phyloP scores from a whole-genome alignment of 2,113 vertebrate species.

The Mastomys natalensis region DNA sequence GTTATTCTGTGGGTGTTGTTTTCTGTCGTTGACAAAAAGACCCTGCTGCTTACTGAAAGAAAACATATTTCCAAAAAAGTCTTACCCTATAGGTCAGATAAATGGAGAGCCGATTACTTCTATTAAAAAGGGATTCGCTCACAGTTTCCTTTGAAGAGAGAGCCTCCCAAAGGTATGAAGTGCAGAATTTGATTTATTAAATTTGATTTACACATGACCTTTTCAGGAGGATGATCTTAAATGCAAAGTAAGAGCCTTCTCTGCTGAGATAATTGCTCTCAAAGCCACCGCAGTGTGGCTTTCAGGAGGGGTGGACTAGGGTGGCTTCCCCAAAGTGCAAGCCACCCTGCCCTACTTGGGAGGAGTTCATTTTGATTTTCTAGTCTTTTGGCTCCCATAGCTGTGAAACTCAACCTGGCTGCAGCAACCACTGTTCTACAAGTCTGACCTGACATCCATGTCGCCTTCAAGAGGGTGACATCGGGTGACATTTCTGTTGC shows the following conservation, averaged over 20 bases:
- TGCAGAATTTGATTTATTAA: slow-evolving; percentile 83
- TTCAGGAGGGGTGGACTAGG: slow-evolving; percentile 34
- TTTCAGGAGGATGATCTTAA: slow-evolving; percentile 79
- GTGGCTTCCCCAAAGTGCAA: slow-evolving; percentile 30
- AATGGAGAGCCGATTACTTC: slow-evolving; percentile 79
- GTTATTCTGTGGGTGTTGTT: background rate
- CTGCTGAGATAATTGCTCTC: slow-evolving; percentile 72
- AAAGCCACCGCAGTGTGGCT: slow-evolving; percentile 62
- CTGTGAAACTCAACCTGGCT: background rate
- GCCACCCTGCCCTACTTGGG: background rate
- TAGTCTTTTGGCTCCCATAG: background rate
- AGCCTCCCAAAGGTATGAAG: slow-evolving; percentile 77
- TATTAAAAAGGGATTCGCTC: slow-evolving; percentile 81
- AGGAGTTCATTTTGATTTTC: slow-evolving; percentile 35
- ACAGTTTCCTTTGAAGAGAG: slow-evolving; percentile 78
- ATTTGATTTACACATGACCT: slow-evolving; percentile 84
- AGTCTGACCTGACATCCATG: background rate
- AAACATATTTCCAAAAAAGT: slow-evolving; percentile 65
- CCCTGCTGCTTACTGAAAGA: slow-evolving; percentile 59
- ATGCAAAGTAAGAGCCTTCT: slow-evolving; percentile 78
- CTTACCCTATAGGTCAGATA: slow-evolving; percentile 79
- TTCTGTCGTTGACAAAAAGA: background rate
- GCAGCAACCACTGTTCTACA: background rate
- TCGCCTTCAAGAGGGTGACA: background rate
- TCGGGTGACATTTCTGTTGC: slow-evolving; percentile 10